A percentile compares a stretch with the other conserved stretches of the same genome.
Conservation (phyloP, 1,140 invertebrate species). For the Lethrus apterus region DNA sequence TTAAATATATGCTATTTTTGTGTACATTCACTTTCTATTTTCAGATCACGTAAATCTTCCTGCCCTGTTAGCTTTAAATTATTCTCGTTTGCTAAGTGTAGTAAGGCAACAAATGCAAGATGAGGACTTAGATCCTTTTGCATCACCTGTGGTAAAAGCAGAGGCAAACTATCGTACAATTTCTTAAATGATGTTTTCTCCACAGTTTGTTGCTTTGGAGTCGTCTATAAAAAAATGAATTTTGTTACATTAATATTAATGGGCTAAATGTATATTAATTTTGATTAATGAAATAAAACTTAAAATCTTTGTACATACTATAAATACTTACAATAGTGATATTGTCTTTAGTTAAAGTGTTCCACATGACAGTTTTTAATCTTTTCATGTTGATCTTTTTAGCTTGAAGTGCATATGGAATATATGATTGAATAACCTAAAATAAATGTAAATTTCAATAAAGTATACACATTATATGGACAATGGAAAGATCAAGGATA, state of each 20-base stretch:
- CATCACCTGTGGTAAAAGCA: constrained; percentile 52
- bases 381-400: constrained; percentile 76
- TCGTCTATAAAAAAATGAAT: background rate
- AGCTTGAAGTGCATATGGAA: constrained; percentile 65
- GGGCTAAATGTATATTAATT: background rate
- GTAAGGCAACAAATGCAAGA: constrained; percentile 65
- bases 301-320: background rate
- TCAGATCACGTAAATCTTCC: background rate
- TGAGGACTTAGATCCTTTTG: constrained; percentile 65
- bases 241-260: background rate
- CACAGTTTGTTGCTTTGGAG: background rate
- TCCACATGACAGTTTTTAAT: constrained; percentile 66
- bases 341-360: constrained; percentile 37
- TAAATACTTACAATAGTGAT: background rate
- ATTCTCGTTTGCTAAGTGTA: constrained; percentile 77
- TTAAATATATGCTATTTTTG: too few relatives aligned
- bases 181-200: constrained; percentile 42
- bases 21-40: too few relatives aligned
- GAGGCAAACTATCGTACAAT: constrained; percentile 53
- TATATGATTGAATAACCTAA: constrained; percentile 58
- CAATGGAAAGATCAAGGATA: too few relatives aligned
- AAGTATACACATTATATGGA: background rate
- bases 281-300: background rate
- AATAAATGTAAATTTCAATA: constrained; percentile 11
- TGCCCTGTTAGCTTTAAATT: constrained; percentile 23